A percentile compares a stretch with the other conserved stretches of the same genome.
These are phyloP conservation scores for Acyrthosiphon pisum DNA, from an alignment of 1,140 invertebrate species.

Conservation along the genomic window DNA sequence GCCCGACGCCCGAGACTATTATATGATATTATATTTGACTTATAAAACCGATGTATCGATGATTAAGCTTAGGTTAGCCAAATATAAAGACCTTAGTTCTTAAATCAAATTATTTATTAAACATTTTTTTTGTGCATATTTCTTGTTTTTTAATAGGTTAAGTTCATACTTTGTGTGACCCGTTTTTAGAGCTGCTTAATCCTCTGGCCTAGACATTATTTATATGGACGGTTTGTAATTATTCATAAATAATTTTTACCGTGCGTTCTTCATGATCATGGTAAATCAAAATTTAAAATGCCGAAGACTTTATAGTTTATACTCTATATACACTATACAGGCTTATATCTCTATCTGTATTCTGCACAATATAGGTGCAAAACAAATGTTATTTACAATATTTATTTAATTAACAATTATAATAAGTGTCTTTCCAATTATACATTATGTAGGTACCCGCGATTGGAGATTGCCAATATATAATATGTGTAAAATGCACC, in stretches of 20 bases:
- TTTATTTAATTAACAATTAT: no score
- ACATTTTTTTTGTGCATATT: neutral
- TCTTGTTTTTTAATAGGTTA: neutral
- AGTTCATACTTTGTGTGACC: neutral
- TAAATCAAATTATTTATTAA: neutral
- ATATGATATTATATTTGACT: neutral
- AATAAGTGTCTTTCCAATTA: no score
- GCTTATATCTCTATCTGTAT: no score
- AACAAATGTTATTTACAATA: no score
- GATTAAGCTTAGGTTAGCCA: neutral
- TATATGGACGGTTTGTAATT: neutral
- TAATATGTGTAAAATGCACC: no score
- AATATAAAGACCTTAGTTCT: neutral
- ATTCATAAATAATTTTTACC: neutral
- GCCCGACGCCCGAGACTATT: neutral
- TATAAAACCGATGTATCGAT: neutral
- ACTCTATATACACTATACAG: neutral
- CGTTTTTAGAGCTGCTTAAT: neutral
- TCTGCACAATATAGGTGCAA: no score
- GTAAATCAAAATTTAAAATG: neutral
- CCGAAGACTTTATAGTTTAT: neutral
- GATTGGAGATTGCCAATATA: no score
- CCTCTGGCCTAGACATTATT: neutral
- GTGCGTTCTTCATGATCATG: no score
- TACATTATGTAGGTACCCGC: no score